Conservation (phyloP, 2,888 invertebrate species). For the Tiliacea aurago region DNA sequence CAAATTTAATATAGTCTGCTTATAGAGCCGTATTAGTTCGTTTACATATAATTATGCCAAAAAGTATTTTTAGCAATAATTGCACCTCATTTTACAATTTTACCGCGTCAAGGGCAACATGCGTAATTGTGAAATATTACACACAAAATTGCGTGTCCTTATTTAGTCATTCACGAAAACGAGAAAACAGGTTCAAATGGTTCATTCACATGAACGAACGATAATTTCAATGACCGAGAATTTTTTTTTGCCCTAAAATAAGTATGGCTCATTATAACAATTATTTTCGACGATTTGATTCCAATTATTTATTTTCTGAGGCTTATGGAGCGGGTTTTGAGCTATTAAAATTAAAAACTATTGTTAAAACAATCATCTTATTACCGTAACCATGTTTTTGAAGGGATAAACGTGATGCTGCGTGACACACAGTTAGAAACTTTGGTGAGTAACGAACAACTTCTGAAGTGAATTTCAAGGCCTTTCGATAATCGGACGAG, state of each 20-base stretch:
- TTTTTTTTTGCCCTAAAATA: conserved; percentile 16
- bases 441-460: conserved; percentile 2
- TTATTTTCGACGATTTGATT: conserved; percentile 49
- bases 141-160: background rate
- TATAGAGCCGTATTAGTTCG: too few species aligned
- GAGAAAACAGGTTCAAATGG: conserved; percentile 26
- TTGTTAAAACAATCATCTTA: conserved; percentile 74
- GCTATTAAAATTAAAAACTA: conserved; percentile 66
- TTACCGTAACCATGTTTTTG: conserved; percentile 70
- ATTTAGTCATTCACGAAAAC: conserved; percentile 35
- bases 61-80: conserved; percentile 1
- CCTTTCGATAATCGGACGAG: too few species aligned
- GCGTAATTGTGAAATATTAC: conserved; percentile 4
- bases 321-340: conserved; percentile 57
- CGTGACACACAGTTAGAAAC: conserved; percentile 56
- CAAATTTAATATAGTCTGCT: too few species aligned
- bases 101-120: background rate
- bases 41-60: too few species aligned
- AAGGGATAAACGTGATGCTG: conserved; percentile 59
- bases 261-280: conserved; percentile 51
- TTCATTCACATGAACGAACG: conserved; percentile 39
- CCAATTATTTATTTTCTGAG: conserved; percentile 64
- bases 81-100: background rate
- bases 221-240: conserved; percentile 46
- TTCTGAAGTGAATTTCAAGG: background rate